Conservation (phyloP, 2,888 invertebrate genomes). For the Phyllotreta cruciferae region DNA sequence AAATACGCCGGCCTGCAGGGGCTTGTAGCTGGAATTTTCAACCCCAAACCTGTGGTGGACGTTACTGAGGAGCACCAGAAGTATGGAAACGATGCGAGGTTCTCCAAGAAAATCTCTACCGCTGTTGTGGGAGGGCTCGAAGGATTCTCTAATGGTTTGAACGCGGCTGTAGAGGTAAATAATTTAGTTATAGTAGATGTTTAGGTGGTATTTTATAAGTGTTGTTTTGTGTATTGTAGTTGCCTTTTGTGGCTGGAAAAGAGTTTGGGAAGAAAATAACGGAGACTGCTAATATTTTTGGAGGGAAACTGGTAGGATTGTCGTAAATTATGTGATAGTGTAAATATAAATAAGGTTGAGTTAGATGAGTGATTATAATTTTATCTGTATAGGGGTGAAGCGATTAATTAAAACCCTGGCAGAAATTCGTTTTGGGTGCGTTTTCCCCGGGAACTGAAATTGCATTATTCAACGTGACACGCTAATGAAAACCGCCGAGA, state of each 20-base stretch:
- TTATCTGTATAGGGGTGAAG: too few relatives aligned
- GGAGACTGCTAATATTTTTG: constrained; percentile 48
- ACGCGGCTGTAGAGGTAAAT: constrained; percentile 53
- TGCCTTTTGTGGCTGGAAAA: constrained; percentile 48
- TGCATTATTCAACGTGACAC: neutral
- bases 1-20: constrained; percentile 53
- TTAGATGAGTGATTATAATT: too few relatives aligned
- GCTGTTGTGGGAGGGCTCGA: constrained; percentile 74
- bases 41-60: constrained; percentile 76
- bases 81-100: constrained; percentile 78
- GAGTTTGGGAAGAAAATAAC: constrained; percentile 50
- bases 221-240: constrained; percentile 44
- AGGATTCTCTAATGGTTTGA: constrained; percentile 61
- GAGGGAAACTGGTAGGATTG: constrained; percentile 53
- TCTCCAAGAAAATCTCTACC: constrained; percentile 69
- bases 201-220: constrained; percentile 8
- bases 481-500: constrained; percentile 3
- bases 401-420: too few relatives aligned
- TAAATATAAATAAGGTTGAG: too few relatives aligned
- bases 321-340: constrained; percentile 21
- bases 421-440: too few relatives aligned
- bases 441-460: too few relatives aligned
- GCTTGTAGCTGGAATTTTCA: constrained; percentile 50
- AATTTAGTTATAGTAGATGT: constrained; percentile 13
- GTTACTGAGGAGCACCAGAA: constrained; percentile 79